phyloP scores from a whole-genome alignment of 2,113 vertebrate genomes.

The Orientallactaga bullata region DNA sequence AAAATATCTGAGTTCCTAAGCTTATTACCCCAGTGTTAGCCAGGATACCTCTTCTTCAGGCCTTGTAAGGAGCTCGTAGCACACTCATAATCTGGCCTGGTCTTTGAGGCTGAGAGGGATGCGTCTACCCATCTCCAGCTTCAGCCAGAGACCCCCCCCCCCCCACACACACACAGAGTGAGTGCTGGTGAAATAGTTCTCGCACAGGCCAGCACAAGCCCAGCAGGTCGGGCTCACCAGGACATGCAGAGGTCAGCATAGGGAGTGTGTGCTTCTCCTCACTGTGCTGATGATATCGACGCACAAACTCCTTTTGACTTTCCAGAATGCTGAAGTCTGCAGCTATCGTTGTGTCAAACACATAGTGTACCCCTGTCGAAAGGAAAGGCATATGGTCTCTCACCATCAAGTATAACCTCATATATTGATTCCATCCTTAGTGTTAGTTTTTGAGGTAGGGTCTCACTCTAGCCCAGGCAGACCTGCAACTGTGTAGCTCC shows the following conservation, averaged over 20 bases:
- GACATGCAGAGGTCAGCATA: slow-evolving; percentile 98
- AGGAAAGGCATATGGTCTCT: neutral
- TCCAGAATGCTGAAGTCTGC: slow-evolving; percentile 97
- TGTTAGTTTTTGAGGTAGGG: neutral
- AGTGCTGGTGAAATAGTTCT: fast-evolving
- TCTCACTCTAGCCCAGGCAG: neutral
- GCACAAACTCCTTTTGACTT: slow-evolving; percentile 96
- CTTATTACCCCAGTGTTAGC: no score
- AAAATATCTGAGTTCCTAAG: neutral
- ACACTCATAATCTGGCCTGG: neutral
- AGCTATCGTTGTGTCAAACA: slow-evolving; percentile 94
- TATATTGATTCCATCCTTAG: neutral
- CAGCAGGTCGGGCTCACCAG: slow-evolving; percentile 88
- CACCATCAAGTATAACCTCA: neutral
- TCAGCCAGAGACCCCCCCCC: neutral
- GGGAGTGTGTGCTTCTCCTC: slow-evolving; percentile 92
- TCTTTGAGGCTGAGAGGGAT: neutral
- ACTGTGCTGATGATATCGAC: slow-evolving; percentile 91
- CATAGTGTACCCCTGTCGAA: slow-evolving; percentile 92
- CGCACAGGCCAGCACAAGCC: neutral
- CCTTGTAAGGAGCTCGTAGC: fast-evolving
- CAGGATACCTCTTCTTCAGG: no score
- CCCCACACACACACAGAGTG: no score
- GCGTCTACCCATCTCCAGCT: neutral
- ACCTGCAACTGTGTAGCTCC: neutral